Evolutionary conservation across 2,888 invertebrate species (phyloP), one percentile per base, ranked within the genome.

Genomic region (Liopterus haemorrhoidalis): DNA sequence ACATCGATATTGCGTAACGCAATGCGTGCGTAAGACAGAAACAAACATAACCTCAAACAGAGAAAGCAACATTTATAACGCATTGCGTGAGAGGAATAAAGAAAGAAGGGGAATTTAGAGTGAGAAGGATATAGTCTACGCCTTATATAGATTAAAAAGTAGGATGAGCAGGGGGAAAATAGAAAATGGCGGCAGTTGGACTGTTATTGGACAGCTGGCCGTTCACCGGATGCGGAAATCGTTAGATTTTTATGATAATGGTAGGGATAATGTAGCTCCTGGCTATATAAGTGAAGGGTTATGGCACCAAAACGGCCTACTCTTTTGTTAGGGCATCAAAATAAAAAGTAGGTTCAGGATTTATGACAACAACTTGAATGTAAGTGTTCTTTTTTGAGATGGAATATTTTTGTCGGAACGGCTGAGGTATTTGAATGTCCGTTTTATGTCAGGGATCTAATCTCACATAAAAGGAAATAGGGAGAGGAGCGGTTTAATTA

Each of bases 161-260:
- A 61, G 62, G 62, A 63, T 61, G 62, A 57, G 53, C 59, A 56
- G 57, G 55, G 56, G 39, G 48, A 48, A 44, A 53, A 54, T 53
- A 59, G 58, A 65, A 64, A 65, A 65, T 65, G 64, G 64, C 64
- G 60, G 62, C 54, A 51, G 55, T 62, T 62, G 59, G 62, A 59
- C 31, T 11, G 28, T 25, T 18, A 30, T 22, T 25, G 40, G 30
- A 14, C 24, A 11, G 24, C 22, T 28, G n/a, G 22, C 15, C 43
- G 18, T 15, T 24, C 43, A 37, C 27, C 35, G 43, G 42, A 31
- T 28, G 27, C 24, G 41, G 14, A 40, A 25, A 37, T 36, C 20
- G 21, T 37, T 21, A 37, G 14, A 21, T 37, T 18, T 19, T 19
- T 37, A 18, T 21, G 20, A 20, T 40, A 46, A 38, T 49, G 37